Evolutionary conservation across 2,888 invertebrate genomes (phyloP).

Genomic region (Gonocerus acuteangulatus): DNA sequence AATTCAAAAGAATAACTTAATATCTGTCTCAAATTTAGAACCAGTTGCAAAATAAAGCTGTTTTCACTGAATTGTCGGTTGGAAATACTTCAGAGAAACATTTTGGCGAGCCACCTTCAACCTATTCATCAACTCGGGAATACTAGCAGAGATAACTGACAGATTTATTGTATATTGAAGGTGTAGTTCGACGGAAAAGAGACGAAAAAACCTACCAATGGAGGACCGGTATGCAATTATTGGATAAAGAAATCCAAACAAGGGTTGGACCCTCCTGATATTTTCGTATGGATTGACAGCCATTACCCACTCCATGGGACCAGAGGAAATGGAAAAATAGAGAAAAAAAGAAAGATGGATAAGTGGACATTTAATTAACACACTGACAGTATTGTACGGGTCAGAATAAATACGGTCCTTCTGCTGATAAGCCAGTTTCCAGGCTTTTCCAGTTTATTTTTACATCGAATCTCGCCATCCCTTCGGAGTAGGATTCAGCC

Average conservation of each 20-base stretch:
- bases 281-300: slow-evolving; percentile 16
- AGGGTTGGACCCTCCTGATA: slow-evolving; percentile 10
- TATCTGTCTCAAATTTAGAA: too few species aligned
- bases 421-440: slow-evolving; percentile 2
- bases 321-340: background rate
- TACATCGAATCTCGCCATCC: background rate
- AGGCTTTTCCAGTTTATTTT: slow-evolving; percentile 5
- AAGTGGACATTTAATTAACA: slow-evolving; percentile 28
- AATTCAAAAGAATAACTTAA: too few species aligned
- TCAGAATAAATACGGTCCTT: slow-evolving; percentile 18
- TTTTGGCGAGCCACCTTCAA: too few species aligned
- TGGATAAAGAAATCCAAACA: slow-evolving; percentile 22
- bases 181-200: too few species aligned
- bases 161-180: too few species aligned
- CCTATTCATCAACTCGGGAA: too few species aligned
- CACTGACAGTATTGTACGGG: slow-evolving; percentile 17
- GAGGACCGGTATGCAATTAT: background rate
- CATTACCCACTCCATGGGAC: background rate
- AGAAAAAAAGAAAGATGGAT: slow-evolving; percentile 12
- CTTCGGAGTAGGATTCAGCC: background rate
- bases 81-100: too few species aligned
- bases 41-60: too few species aligned
- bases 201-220: too few species aligned
- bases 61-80: too few species aligned
- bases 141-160: too few species aligned